A percentile compares a stretch with the other conserved stretches of the same genome.
Conservation (phyloP, 2,113 vertebrate genomes). For the Nestor notabilis region DNA sequence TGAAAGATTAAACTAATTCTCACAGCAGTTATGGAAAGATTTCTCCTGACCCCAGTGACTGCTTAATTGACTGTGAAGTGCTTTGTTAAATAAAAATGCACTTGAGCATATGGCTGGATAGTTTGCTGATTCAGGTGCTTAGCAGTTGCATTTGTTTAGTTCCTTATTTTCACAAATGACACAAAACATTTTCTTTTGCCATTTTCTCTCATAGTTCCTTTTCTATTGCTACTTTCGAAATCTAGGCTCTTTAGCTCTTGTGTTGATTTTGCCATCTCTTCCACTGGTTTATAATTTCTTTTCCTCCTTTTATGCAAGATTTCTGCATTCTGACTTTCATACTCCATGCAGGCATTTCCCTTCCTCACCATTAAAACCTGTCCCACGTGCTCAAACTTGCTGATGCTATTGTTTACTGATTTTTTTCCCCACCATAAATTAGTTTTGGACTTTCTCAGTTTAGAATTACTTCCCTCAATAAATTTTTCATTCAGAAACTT, state of each 20-base stretch:
- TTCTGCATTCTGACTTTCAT: neutral
- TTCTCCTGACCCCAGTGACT: neutral
- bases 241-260: neutral
- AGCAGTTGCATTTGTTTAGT: neutral
- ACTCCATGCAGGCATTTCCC: neutral
- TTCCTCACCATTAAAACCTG: neutral
- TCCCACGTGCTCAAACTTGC: neutral
- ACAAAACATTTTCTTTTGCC: neutral
- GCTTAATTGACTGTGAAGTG: conserved; percentile 32
- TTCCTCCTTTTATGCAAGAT: neutral
- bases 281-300: neutral
- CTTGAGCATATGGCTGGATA: conserved; percentile 11
- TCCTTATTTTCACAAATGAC: neutral
- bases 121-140: conserved; percentile 2
- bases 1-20: neutral
- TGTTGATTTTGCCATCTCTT: neutral
- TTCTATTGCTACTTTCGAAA: neutral
- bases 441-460: neutral
- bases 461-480: neutral
- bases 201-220: neutral
- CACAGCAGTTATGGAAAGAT: neutral
- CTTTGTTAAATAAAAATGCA: conserved; percentile 18
- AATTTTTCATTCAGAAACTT: neutral
- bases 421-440: neutral
- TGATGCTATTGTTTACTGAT: neutral